Conservation (phyloP, 2,888 invertebrate species). For the Archaeoteleia sp. region DNA sequence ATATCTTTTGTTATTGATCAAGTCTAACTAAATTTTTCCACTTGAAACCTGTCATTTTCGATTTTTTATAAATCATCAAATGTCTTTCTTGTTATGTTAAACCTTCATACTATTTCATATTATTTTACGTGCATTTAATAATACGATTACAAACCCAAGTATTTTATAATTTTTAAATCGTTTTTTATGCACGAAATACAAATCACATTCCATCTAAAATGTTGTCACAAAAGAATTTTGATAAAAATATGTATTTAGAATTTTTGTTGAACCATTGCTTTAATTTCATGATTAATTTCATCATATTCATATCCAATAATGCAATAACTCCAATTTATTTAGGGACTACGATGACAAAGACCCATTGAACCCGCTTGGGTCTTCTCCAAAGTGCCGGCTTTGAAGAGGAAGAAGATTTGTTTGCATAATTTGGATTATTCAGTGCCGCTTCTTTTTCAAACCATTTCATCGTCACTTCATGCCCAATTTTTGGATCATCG, state of each 20-base stretch:
- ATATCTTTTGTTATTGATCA: constrained; percentile 28
- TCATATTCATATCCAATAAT: too few species aligned
- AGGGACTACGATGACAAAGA: constrained; percentile 63
- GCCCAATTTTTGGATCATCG: too few species aligned
- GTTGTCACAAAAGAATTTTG: too few species aligned
- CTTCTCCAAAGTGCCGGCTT: constrained; percentile 67
- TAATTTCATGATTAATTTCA: constrained; percentile 6
- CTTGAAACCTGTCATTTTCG: constrained; percentile 8
- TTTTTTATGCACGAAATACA: too few species aligned
- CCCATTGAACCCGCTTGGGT: constrained; percentile 52
- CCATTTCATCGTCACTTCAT: constrained; percentile 22
- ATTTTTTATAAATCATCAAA: too few species aligned
- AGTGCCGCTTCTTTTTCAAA: constrained; percentile 12
- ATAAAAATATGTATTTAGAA: too few species aligned
- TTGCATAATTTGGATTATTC: constrained; percentile 9
- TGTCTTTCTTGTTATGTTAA: too few species aligned
- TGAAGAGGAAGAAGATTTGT: constrained; percentile 57
- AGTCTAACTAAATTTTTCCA: constrained; percentile 14
- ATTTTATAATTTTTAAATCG: neutral
- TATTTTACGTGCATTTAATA: neutral
- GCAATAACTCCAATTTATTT: too few species aligned
- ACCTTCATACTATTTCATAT: constrained; percentile 4
- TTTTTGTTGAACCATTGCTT: neutral
- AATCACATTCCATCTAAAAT: too few species aligned
- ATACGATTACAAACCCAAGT: too few species aligned